These are phyloP conservation scores for Drosophila setifemur DNA, from an alignment of 1,140 invertebrate species.

Conservation along the genomic window DNA sequence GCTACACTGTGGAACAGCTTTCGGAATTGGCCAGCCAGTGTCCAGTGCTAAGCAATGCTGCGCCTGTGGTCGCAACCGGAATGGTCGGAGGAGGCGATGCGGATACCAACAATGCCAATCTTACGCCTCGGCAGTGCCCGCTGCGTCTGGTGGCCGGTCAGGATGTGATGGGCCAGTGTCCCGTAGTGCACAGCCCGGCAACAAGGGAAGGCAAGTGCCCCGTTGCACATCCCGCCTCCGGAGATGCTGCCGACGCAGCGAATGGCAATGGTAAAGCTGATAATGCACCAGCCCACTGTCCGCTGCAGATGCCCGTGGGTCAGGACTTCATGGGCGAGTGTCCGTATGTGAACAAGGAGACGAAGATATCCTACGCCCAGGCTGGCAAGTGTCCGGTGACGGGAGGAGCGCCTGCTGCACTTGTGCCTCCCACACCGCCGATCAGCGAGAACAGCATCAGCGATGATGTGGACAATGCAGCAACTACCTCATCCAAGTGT, in stretches of 20 bases:
- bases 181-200: constrained; percentile 79
- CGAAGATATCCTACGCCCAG: constrained; percentile 57
- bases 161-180: constrained; percentile 84
- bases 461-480: constrained; percentile 63
- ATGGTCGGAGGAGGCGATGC: constrained; percentile 60
- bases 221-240: constrained; percentile 37
- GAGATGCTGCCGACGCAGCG: constrained; percentile 9
- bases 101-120: constrained; percentile 38
- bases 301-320: constrained; percentile 82
- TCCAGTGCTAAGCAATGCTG: constrained; percentile 62
- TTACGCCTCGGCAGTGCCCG: constrained; percentile 73
- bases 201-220: constrained; percentile 72
- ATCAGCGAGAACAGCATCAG: constrained; percentile 43
- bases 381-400: constrained; percentile 70
- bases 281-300: background rate
- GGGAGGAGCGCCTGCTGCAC: constrained; percentile 25
- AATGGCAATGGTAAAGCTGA: constrained; percentile 20
- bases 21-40: constrained; percentile 78
- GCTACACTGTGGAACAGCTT: constrained; percentile 66
- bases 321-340: constrained; percentile 84
- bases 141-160: constrained; percentile 83
- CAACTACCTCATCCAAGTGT: constrained; percentile 71
- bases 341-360: constrained; percentile 82
- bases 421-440: constrained; percentile 52
- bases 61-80: constrained; percentile 3